Base-by-base conservation (phyloP, 1,140 invertebrate genomes). In the Olivierus martensii region DNA sequence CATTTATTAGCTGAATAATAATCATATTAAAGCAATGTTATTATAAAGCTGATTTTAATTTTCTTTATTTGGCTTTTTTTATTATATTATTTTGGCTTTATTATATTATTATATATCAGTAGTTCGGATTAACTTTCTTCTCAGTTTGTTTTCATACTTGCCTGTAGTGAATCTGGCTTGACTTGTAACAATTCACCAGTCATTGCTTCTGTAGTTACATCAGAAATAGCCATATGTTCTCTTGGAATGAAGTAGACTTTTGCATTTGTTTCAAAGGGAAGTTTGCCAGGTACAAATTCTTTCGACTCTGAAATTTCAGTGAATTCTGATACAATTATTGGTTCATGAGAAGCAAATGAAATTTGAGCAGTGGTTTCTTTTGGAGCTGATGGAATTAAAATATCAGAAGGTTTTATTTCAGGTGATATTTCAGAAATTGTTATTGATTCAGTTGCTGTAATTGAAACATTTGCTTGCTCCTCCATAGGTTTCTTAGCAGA, bases 171-270 rank as follows among this genome's bases (percentile, higher is more conserved):
- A 28, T 28, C 28, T 28, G 28, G 28, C 28, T 63, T 59, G 18
- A 51, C 55, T n/a, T 59, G 41, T 43, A 55, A 74, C 72, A 11
- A 34, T 19, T 51, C 43, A 35, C 52, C 56, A n/a, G 42, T 19
- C 17, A n/a, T 43, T 36, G 46, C 38, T 34, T 58, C 45, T 22
- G 48, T 50, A 15, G 37, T 41, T 35, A 39, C 48, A 49, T 54
- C 57, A 2, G 35, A 49, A 22, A 58, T 37, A 46, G 44, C 35
- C n/a, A 58, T 28, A 0, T 49, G 48, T 49, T 54, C 50, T n/a
- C 51, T 50, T 28, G 53, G 51, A 12, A 52, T 51, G 15, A 36
- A 47, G 39, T 41, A 52, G 14, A 58, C 28, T 42, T 46, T 52
- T 36, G 50, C 22, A 9, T 53, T 55, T 19, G 55, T 43, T 54